phyloP scores from a whole-genome alignment of 1,140 invertebrate species.

The Danaus plexippus region DNA sequence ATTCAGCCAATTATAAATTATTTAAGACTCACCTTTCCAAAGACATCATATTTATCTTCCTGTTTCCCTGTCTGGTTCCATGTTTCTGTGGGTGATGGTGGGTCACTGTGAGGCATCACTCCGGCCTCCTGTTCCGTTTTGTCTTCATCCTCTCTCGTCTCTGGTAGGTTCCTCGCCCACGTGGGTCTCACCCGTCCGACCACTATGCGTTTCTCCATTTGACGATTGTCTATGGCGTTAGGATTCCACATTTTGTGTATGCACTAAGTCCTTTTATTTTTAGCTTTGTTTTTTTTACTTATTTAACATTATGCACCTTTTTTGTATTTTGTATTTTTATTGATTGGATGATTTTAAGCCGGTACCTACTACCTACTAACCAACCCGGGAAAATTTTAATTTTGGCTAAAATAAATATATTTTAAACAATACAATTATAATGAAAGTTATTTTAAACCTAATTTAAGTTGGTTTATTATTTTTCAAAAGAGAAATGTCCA shows the following conservation, averaged over 20 bases:
- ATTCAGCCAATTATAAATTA: not conserved
- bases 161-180: conserved; percentile 60
- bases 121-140: conserved; percentile 42
- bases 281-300: too few relatives aligned
- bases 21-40: conserved; percentile 69
- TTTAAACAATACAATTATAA: too few relatives aligned
- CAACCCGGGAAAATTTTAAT: too few relatives aligned
- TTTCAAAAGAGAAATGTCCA: too few relatives aligned
- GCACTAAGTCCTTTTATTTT: too few relatives aligned
- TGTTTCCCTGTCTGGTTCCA: conserved; percentile 57
- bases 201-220: conserved; percentile 57
- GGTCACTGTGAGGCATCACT: conserved; percentile 57
- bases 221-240: conserved; percentile 38
- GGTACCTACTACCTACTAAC: too few relatives aligned
- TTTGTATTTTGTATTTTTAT: too few relatives aligned
- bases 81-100: conserved; percentile 43
- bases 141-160: conserved; percentile 52
- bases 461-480: too few relatives aligned
- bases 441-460: too few relatives aligned
- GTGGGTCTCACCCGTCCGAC: conserved; percentile 61
- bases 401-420: too few relatives aligned
- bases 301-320: too few relatives aligned
- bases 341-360: too few relatives aligned
- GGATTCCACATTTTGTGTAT: conserved; percentile 58
- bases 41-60: conserved; percentile 69